phyloP scores from a whole-genome alignment of 2,113 vertebrate species.

The Pollachius pollachius region DNA sequence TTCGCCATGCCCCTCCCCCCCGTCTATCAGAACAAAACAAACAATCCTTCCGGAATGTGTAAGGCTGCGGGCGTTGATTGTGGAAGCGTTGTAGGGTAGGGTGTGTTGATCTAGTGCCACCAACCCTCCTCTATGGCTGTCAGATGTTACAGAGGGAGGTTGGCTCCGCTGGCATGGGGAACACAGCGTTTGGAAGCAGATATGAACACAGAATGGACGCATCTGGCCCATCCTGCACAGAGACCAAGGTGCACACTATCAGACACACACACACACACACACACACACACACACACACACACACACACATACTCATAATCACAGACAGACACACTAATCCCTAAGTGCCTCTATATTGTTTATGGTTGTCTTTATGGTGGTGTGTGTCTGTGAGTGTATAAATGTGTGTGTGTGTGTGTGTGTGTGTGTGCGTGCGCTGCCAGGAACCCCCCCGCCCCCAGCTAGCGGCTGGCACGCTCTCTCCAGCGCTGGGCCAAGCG shows the following conservation, averaged over 20 bases:
- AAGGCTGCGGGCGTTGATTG: not conserved
- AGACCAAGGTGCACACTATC: too few relatives aligned
- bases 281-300: too few relatives aligned
- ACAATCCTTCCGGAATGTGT: conserved; percentile 23
- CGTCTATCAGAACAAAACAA: conserved; percentile 18
- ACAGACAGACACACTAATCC: not conserved
- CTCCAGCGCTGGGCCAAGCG: conserved; percentile 55
- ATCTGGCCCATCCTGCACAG: too few relatives aligned
- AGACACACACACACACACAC: too few relatives aligned
- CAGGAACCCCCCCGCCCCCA: conserved; percentile 34
- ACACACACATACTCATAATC: not conserved
- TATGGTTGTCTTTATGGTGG: conserved; percentile 40
- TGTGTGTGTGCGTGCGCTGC: conserved; percentile 32
- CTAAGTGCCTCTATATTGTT: conserved; percentile 26
- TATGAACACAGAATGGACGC: too few relatives aligned
- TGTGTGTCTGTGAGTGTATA: not conserved
- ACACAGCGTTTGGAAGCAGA: too few relatives aligned
- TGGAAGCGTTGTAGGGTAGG: too few relatives aligned
- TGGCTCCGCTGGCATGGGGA: too few relatives aligned
- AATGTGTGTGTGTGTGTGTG: not conserved
- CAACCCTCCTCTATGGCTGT: too few relatives aligned
- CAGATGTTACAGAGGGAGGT: too few relatives aligned
- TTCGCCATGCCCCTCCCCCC: conserved; percentile 5
- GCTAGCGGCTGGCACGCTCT: conserved; percentile 62
- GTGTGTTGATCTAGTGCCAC: too few relatives aligned